Base-by-base conservation (phyloP, 2,888 invertebrate species). In the Catocala sponsa region DNA sequence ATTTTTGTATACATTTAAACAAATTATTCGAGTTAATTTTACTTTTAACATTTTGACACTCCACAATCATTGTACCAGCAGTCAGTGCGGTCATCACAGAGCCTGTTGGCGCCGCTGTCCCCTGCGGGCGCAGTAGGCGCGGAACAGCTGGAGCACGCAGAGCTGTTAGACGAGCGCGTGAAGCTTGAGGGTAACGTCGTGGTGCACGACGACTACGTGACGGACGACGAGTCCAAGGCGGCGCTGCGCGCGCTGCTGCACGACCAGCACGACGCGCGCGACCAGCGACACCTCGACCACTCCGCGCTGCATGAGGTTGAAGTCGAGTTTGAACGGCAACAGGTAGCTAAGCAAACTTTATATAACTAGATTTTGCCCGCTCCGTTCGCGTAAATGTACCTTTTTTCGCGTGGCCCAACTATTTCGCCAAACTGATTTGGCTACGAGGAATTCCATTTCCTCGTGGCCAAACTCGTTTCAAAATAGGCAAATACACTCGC, bases 71-170 rank as follows among this genome's bases (percentile, higher is more conserved):
- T 2, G 25, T 25, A 4, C 4, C 72, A 84, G 76, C 83, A 82
- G 60, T 51, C 81, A 0, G 58, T 74, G 0, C 89, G 91, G 5
- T 83, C 90, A 2, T 76, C 86, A 0, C 92, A 92, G 67, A 93
- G 92, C 57, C 79, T 93, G 11, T 79, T 93, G 2, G 91, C 91
- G 6, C 92, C 93, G 1, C 71, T 87, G 6, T 81, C 88, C 6
- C 75, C 85, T 13, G 25, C 52, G 13, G 55, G 41, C 0, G n/a
- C n/a, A n/a, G n/a, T n/a, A n/a, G n/a, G n/a, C n/a, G n/a, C n/a
- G n/a, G 61, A 61, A 35, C 51, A 55, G 11, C 25, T 41, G 12
- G 55, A 60, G 15, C 55, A 44, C 5, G 4, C 35, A 6, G 51
- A 51, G 11, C 10, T 33, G 15, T 7, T 51, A 4, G 60, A 61